A percentile compares a stretch with the other conserved stretches of the same genome.
Evolutionary conservation across 2,797 vertebrate genomes (phyloP).

Genomic region (Artibeus jamaicensis): DNA sequence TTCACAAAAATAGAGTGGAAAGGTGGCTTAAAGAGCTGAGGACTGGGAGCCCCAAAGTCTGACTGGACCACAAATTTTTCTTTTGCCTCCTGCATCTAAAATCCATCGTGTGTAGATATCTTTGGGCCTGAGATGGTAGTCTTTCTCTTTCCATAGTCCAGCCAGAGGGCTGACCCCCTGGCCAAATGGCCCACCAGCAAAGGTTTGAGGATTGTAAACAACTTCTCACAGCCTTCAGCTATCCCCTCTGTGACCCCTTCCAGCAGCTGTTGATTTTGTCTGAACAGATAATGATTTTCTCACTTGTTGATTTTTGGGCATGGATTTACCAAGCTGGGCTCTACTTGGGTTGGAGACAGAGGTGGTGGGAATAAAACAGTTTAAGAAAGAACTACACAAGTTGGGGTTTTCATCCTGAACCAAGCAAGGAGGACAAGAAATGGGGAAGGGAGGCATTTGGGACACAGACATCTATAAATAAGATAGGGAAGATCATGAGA

Average conservation of each 20-base stretch:
- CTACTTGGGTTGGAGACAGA: constrained; percentile 7
- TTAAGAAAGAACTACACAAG: neutral
- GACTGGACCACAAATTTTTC: neutral
- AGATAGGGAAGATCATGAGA: neutral
- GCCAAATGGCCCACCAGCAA: neutral
- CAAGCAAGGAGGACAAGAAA: neutral
- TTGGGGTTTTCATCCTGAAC: neutral
- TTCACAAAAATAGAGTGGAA: neutral
- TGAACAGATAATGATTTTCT: constrained; percentile 27
- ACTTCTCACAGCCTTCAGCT: neutral
- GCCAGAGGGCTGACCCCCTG: neutral
- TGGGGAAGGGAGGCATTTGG: neutral
- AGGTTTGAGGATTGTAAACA: neutral
- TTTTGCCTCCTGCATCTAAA: neutral
- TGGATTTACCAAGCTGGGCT: neutral
- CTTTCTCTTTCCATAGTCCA: neutral
- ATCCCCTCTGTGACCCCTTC: neutral
- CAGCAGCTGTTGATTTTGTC: constrained; percentile 13
- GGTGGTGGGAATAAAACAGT: neutral
- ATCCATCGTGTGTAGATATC: neutral
- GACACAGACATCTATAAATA: neutral
- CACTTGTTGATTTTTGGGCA: constrained; percentile 3
- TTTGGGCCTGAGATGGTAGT: neutral
- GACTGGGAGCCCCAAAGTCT: neutral
- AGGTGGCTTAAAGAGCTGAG: neutral